A percentile compares a stretch with the other conserved stretches of the same genome.
Evolutionary conservation across 2,888 invertebrate genomes (phyloP).

Genomic region (Polymixis flavicincta): DNA sequence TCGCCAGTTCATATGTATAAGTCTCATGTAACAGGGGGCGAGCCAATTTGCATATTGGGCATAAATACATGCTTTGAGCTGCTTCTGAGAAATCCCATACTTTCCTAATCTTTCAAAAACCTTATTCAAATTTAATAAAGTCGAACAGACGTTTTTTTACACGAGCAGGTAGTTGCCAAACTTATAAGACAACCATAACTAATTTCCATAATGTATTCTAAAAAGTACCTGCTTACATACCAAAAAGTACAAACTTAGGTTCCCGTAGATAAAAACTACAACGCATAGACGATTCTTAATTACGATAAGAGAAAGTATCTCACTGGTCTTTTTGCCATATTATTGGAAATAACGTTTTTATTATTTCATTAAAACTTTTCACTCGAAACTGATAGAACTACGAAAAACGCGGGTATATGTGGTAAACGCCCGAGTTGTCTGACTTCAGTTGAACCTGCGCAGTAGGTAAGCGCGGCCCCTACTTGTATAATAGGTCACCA

Average conservation of each 20-base stretch:
- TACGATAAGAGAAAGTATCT: background rate
- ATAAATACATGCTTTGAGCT: background rate
- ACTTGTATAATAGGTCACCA: background rate
- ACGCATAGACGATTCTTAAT: background rate
- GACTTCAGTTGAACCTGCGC: no score
- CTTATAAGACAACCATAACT: background rate
- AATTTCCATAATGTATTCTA: constrained; percentile 30
- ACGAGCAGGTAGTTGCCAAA: background rate
- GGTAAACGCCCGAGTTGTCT: background rate
- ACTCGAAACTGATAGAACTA: background rate
- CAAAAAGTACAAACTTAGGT: background rate
- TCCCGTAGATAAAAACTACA: constrained; percentile 5
- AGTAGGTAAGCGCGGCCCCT: background rate
- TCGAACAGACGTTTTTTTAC: background rate
- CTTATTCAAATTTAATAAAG: background rate
- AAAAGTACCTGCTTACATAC: background rate
- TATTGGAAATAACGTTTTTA: no score
- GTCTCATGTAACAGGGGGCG: no score
- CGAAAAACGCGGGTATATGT: background rate
- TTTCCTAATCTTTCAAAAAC: background rate
- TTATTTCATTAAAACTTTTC: background rate
- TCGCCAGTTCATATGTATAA: background rate
- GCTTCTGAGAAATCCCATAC: background rate
- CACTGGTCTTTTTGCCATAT: background rate
- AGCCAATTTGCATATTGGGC: background rate